Percentiles rank a stretch among this genome's conserved stretches.
These are phyloP conservation scores for Epizoanthus ramosus DNA, from an alignment of 92 coral and sea anemone species.

Conservation along the genomic window DNA sequence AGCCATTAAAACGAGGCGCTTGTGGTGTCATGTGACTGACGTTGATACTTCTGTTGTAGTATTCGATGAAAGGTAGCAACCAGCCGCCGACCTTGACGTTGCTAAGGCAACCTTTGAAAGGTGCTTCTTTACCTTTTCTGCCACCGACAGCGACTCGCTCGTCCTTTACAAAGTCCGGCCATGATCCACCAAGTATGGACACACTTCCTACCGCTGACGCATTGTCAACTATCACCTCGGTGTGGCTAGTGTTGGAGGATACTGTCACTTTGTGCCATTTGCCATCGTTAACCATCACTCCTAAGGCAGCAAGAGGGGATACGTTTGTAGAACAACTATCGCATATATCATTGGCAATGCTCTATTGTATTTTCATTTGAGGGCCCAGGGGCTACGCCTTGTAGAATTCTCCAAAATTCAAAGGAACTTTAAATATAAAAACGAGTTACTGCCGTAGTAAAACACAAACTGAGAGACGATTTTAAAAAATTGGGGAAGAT, in stretches of 20 bases:
- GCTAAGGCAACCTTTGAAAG: constrained; percentile 84
- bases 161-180: constrained; percentile 49
- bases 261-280: constrained; percentile 76
- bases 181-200: constrained; percentile 26
- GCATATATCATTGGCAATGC: no score
- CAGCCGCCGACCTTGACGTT: constrained; percentile 81
- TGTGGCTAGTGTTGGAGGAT: constrained; percentile 52
- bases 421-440: no score
- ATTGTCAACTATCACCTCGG: constrained; percentile 55
- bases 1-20: constrained; percentile 74
- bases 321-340: not conserved
- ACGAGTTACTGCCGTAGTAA: no score
- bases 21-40: constrained; percentile 75
- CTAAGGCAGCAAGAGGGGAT: constrained; percentile 36
- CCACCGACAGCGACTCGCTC: constrained; percentile 55
- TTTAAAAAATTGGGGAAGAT: no score
- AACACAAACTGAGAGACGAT: no score
- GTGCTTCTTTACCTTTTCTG: constrained; percentile 2
- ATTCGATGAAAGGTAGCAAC: constrained; percentile 80
- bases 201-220: constrained; percentile 13
- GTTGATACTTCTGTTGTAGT: constrained; percentile 69
- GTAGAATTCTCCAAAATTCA: no score
- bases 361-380: no score
- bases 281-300: constrained; percentile 72
- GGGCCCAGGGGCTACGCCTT: no score